Base-by-base conservation (phyloP, 2,888 invertebrate species). In the Agrochola macilenta region DNA sequence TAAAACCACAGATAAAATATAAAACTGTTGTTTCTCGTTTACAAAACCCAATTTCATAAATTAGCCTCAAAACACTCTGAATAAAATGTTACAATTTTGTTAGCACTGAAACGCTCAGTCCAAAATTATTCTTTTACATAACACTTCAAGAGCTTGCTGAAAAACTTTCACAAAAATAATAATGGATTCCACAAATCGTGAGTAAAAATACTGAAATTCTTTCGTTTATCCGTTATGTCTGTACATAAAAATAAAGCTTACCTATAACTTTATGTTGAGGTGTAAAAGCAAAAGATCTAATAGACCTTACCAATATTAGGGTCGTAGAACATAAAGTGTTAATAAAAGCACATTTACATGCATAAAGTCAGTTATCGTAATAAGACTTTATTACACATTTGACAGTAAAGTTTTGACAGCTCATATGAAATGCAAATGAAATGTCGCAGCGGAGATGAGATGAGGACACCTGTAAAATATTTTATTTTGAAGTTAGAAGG, bases 221-320 rank as follows among this genome's bases (percentile, higher is more conserved):
- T 74, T 64, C n/a, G 39, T 72, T 78, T 83, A 71, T 35, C 58
- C 46, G 64, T 69, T 72, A 84, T 74, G 74, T 68, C 66, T 69
- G 46, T 73, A 54, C 60, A 75, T 79, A 81, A 87, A 88, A 79
- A 61, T 76, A 65, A 85, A 80, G 52, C 77, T 39, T 54, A 65
- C 30, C 68, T 30, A 20, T 46, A 66, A 54, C 54, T 71, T 79
- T 63, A 68, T 64, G 54, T 43, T 26, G 17, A 72, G 76, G 65
- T 82, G 69, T 87, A 81, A 87, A 86, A 76, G 60, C 69, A 61
- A 81, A 86, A 81, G 58, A 75, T 76, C 70, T 81, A 79, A 83
- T 80, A 84, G 76, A 73, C 49, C 30, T 20, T 39, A 49, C 61
- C 52, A 20, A 78, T 80, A 84, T 82, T 72, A 73, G 52, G 78